These are phyloP conservation scores for Drosophila cardini DNA, from an alignment of 1,140 invertebrate species.

Conservation along the genomic window DNA sequence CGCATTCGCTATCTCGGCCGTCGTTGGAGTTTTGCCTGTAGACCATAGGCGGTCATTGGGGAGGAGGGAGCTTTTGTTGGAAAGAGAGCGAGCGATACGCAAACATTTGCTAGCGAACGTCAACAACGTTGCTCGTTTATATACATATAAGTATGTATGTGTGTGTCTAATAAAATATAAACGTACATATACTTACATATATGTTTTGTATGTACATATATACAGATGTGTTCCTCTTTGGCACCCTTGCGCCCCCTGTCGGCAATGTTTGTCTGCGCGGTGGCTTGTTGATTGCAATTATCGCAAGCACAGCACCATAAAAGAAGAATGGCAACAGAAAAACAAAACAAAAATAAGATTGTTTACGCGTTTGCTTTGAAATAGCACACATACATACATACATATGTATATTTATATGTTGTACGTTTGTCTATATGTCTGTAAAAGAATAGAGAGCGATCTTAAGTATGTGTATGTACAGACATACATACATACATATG, in stretches of 20 bases:
- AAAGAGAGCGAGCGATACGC: constrained; percentile 24
- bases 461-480: constrained; percentile 1
- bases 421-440: constrained; percentile 10
- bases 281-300: constrained; percentile 68
- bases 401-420: no score
- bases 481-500: constrained; percentile 6
- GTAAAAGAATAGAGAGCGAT: background rate
- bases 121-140: constrained; percentile 29
- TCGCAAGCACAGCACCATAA: constrained; percentile 62
- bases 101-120: constrained; percentile 40
- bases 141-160: background rate
- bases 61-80: constrained; percentile 14
- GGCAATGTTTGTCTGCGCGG: constrained; percentile 25
- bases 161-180: no score
- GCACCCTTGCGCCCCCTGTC: background rate
- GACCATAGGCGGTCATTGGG: constrained; percentile 4
- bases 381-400: constrained; percentile 15
- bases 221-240: background rate
- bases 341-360: constrained; percentile 65
- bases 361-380: constrained; percentile 71
- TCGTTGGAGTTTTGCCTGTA: constrained; percentile 4
- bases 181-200: background rate
- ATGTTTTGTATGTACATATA: background rate
- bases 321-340: constrained; percentile 55
- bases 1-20: constrained; percentile 47